A percentile compares a stretch with the other conserved stretches of the same genome.
phyloP scores from a whole-genome alignment of 2,888 invertebrate genomes.

The Cantharis lateralis region DNA sequence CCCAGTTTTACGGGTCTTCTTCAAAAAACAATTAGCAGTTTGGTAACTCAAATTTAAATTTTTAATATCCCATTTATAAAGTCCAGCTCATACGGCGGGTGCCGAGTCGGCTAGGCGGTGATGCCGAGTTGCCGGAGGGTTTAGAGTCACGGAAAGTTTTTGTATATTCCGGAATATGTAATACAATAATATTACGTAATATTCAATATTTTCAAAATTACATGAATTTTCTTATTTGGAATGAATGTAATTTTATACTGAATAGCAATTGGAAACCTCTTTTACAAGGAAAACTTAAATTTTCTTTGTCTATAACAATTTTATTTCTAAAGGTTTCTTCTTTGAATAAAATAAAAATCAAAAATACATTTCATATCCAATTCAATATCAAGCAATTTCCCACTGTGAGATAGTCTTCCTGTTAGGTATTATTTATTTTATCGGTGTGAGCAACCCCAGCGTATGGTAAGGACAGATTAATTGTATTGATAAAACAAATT shows the following conservation, averaged over 20 bases:
- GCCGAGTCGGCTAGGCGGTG: too few species aligned
- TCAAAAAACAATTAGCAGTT: too few species aligned
- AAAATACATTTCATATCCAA: slow-evolving; percentile 43
- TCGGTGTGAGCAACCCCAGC: slow-evolving; percentile 27
- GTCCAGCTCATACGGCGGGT: too few species aligned
- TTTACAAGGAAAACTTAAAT: background rate
- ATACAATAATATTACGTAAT: background rate
- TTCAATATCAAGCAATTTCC: slow-evolving; percentile 46
- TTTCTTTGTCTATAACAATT: background rate
- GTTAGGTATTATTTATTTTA: slow-evolving; percentile 36
- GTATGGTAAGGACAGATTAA: slow-evolving; percentile 35
- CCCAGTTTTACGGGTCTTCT: too few species aligned
- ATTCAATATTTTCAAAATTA: background rate
- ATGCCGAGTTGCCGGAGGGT: too few species aligned
- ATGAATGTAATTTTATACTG: background rate
- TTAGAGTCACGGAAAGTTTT: too few species aligned
- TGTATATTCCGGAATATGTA: background rate
- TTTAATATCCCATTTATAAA: too few species aligned
- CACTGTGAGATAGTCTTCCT: slow-evolving; percentile 45
- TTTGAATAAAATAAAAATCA: slow-evolving; percentile 33
- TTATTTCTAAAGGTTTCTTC: slow-evolving; percentile 1
- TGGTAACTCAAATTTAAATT: too few species aligned
- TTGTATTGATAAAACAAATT: slow-evolving; percentile 34
- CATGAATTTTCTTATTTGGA: background rate
- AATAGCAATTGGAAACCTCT: background rate